Percentiles rank a stretch among this genome's conserved stretches.
Conservation (phyloP, 2,797 vertebrate genomes). For the Acanthopagrus latus region DNA sequence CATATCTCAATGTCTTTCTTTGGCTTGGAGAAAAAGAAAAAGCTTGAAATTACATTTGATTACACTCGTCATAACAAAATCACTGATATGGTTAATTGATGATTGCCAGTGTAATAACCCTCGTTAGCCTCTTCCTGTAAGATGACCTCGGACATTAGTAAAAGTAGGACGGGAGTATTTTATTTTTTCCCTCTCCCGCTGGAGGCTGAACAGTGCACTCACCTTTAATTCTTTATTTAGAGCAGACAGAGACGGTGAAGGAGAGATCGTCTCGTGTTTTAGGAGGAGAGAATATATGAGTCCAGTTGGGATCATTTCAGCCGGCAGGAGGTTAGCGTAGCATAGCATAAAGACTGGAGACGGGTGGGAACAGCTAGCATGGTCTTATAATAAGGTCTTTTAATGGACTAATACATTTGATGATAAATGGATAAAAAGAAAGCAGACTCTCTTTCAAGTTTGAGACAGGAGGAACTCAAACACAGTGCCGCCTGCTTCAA, state of each 20-base stretch:
- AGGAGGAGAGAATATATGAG: neutral
- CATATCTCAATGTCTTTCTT: conserved; percentile 10
- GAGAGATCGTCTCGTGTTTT: conserved; percentile 9
- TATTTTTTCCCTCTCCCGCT: conserved; percentile 17
- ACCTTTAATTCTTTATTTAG: conserved; percentile 58
- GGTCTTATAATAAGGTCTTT: too few relatives aligned
- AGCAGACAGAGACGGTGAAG: conserved; percentile 28
- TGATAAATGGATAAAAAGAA: too few relatives aligned
- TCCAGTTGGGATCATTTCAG: neutral
- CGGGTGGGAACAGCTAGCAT: neutral
- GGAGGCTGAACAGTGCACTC: conserved; percentile 10
- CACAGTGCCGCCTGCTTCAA: too few relatives aligned
- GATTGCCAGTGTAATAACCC: conserved; percentile 23
- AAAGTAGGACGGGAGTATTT: conserved; percentile 34
- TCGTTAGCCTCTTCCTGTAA: conserved; percentile 29
- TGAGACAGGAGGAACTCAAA: too few relatives aligned
- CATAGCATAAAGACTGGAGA: neutral
- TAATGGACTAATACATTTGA: too few relatives aligned
- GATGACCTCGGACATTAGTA: conserved; percentile 32
- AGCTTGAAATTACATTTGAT: conserved; percentile 37
- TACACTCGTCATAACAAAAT: conserved; percentile 26
- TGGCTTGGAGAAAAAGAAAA: conserved; percentile 14
- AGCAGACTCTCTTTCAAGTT: too few relatives aligned
- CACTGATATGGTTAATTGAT: conserved; percentile 28
- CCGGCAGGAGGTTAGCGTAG: neutral